These are phyloP conservation scores for Nymphalis c-album DNA, from an alignment of 2,888 invertebrate genomes.

Conservation along the genomic window DNA sequence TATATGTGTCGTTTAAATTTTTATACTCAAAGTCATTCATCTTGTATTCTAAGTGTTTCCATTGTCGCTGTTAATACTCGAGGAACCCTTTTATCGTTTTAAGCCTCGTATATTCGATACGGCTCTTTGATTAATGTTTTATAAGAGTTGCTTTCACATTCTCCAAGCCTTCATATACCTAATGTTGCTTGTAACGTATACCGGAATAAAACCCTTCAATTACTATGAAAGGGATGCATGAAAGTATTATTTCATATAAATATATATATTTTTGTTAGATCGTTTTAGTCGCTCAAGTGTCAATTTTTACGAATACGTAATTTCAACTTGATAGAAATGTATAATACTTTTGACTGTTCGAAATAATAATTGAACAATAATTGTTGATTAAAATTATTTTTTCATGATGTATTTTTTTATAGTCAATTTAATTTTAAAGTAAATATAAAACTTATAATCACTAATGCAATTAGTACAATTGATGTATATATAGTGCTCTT, in stretches of 20 bases:
- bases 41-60: conserved; percentile 9
- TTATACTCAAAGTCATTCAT: neutral
- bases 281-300: neutral
- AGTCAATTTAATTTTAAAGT: too few relatives aligned
- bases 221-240: conserved; percentile 3
- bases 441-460: too few relatives aligned
- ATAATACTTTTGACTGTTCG: too few relatives aligned
- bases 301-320: too few relatives aligned
- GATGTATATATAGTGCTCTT: conserved; percentile 12
- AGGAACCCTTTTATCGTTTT: conserved; percentile 29
- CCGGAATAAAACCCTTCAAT: conserved; percentile 8
- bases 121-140: conserved; percentile 31
- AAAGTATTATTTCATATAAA: neutral
- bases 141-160: conserved; percentile 16
- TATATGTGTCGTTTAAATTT: too few relatives aligned
- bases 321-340: too few relatives aligned
- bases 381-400: too few relatives aligned
- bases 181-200: conserved; percentile 9
- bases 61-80: conserved; percentile 13
- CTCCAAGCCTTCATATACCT: conserved; percentile 11
- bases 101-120: conserved; percentile 19
- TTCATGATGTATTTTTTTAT: too few relatives aligned
- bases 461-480: neutral
- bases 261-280: neutral
- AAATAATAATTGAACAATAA: too few relatives aligned